A percentile compares a stretch with the other conserved stretches of the same genome.
Conservation (phyloP, 2,888 invertebrate genomes). For the Pristionchus japonicus region DNA sequence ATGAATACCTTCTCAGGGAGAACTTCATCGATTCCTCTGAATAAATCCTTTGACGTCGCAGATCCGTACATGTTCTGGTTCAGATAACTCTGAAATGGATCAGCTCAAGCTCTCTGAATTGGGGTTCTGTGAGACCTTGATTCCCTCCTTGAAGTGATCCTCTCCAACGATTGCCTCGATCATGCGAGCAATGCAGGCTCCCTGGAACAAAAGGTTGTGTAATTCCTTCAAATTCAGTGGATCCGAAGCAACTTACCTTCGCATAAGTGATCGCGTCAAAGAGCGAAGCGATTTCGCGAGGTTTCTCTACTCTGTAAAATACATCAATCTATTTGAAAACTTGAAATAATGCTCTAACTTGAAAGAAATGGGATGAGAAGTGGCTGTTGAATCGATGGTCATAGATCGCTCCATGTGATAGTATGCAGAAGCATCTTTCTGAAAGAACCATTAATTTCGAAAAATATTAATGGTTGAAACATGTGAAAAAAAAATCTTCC, state of each 20-base stretch:
- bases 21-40: slow-evolving; percentile 83
- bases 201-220: slow-evolving; percentile 1
- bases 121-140: slow-evolving; percentile 51
- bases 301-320: slow-evolving; percentile 33
- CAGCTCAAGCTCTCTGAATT: background rate
- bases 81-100: slow-evolving; percentile 80
- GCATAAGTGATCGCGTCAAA: slow-evolving; percentile 91
- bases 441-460: background rate
- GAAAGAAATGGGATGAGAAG: slow-evolving; percentile 45
- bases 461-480: background rate
- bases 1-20: slow-evolving; percentile 58
- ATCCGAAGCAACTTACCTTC: slow-evolving; percentile 82
- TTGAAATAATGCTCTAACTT: background rate
- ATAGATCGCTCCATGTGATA: slow-evolving; percentile 15
- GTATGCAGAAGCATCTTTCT: slow-evolving; percentile 1
- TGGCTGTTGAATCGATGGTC: background rate
- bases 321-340: background rate
- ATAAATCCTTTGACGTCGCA: slow-evolving; percentile 86
- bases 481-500: too few relatives aligned
- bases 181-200: slow-evolving; percentile 66
- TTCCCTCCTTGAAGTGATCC: slow-evolving; percentile 60
- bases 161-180: slow-evolving; percentile 64
- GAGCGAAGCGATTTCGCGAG: slow-evolving; percentile 34
- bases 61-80: slow-evolving; percentile 83
- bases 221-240: background rate